Conservation (phyloP, 2,888 invertebrate species). For the Dasypogon diadema region DNA sequence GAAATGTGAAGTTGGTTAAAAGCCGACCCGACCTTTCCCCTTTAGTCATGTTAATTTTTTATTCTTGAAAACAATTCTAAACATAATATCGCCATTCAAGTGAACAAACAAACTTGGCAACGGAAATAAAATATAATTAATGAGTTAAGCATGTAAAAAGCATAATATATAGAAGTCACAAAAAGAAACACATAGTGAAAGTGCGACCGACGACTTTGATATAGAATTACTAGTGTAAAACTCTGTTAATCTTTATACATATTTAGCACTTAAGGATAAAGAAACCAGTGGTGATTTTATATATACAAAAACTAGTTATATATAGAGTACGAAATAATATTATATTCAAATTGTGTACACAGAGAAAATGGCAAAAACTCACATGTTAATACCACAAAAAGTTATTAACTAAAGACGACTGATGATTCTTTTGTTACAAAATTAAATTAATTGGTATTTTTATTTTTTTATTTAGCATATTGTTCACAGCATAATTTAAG, state of each 20-base stretch:
- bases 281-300: slow-evolving; percentile 50
- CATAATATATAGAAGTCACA: not conserved
- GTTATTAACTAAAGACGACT: slow-evolving; percentile 43
- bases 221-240: slow-evolving; percentile 6
- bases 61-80: too few relatives aligned
- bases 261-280: slow-evolving; percentile 43
- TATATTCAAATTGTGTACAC: slow-evolving; percentile 18
- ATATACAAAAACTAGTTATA: slow-evolving; percentile 45
- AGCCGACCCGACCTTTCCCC: too few relatives aligned
- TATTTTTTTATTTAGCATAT: slow-evolving; percentile 50
- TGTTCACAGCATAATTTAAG: slow-evolving; percentile 44
- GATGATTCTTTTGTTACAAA: slow-evolving; percentile 45
- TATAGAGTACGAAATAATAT: slow-evolving; percentile 22
- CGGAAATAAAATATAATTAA: too few relatives aligned
- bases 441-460: slow-evolving; percentile 48
- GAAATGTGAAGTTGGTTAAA: too few relatives aligned
- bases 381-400: slow-evolving; percentile 26
- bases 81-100: too few relatives aligned
- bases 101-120: too few relatives aligned
- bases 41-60: too few relatives aligned
- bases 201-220: too few relatives aligned
- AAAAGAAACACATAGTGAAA: too few relatives aligned
- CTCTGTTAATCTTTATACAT: slow-evolving; percentile 43
- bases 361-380: slow-evolving; percentile 19
- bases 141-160: not conserved